Evolutionary conservation across 1,140 invertebrate genomes (phyloP).

Genomic region (Hydropsyche tenuis): DNA sequence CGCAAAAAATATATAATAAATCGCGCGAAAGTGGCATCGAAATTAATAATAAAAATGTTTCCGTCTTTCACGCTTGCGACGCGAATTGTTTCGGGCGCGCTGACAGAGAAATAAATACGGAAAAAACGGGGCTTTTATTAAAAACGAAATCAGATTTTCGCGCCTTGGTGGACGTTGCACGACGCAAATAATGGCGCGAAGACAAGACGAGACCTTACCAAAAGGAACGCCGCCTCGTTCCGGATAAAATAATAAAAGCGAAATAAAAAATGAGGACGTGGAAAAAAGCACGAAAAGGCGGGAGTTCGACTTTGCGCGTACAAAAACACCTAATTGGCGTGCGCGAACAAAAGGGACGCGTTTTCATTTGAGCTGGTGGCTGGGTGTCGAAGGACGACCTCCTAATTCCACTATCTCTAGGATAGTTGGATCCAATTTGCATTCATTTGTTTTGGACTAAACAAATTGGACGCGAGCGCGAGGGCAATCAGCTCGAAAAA

Average conservation of each 20-base stretch:
- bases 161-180: slow-evolving; percentile 1
- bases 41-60: slow-evolving; percentile 18
- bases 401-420: not conserved
- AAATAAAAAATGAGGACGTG: too few relatives aligned
- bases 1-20: not conserved
- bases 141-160: slow-evolving; percentile 27
- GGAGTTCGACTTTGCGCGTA: not conserved
- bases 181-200: not conserved
- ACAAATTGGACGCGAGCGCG: slow-evolving; percentile 28
- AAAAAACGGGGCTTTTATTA: slow-evolving; percentile 17
- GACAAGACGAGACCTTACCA: not conserved
- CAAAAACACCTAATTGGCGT: slow-evolving; percentile 23
- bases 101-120: not conserved
- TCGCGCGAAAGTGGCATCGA: not conserved
- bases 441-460: slow-evolving; percentile 32
- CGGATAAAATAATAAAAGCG: too few relatives aligned
- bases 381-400: not conserved
- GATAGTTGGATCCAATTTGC: slow-evolving; percentile 32
- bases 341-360: slow-evolving; percentile 7
- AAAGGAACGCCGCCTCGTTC: too few relatives aligned
- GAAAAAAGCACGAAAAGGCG: not conserved
- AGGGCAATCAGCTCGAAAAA: slow-evolving; percentile 29
- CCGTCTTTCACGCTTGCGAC: not conserved
- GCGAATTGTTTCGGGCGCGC: slow-evolving; percentile 10
- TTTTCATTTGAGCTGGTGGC: slow-evolving; percentile 22